Evolutionary conservation across 2,113 vertebrate genomes (phyloP), one percentile per base, ranked within the genome.

Genomic region (Muntiacus muntjak): DNA sequence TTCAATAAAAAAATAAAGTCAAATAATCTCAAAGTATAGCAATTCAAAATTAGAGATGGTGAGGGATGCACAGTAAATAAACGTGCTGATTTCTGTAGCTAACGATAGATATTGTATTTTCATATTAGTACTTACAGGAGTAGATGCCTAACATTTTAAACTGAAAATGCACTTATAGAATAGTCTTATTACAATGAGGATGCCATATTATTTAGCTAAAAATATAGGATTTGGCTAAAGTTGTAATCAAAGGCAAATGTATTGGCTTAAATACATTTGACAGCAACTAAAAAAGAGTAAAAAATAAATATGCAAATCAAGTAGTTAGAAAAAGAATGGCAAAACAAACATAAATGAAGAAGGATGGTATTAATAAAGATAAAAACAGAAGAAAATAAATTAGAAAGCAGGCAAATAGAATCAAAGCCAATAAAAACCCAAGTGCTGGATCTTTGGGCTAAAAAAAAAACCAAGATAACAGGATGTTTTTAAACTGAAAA

Each of bases 371-470:
- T 81, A 50, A 52, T 79, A 47, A 83, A 71, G 57, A 87, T 40
- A 88, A 97, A 96, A 82, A 64, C 33, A 97, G 64, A 89, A 82
- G 55, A 54, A 94, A 92, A 86, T 30, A 97, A 96, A 85, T 90
- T 47, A 94, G 54, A 50, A 89, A 54, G 47, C 16, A 71, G 30
- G 28, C 23, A 45, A 93, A 62, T 4, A 95, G 52, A 94, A 76
- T 25, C n/a, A 64, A 64, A 82, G 43, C 11, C 28, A 87, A 84
- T 60, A 97, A 94, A 92, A 95, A 71, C 55, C 50, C 45, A 94
- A 92, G 58, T 36, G 54, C 67, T 94, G 43, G 43, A 43, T 43
- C 43, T 43, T 13, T 83, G 30, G 5, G 45, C 62, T 94, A 2
- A 71, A 67, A 67, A n/a, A 81, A 84, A 83, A 81, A 43, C 40